phyloP scores from a whole-genome alignment of 1,140 invertebrate genomes.

The Brachionus rotundiformis region DNA sequence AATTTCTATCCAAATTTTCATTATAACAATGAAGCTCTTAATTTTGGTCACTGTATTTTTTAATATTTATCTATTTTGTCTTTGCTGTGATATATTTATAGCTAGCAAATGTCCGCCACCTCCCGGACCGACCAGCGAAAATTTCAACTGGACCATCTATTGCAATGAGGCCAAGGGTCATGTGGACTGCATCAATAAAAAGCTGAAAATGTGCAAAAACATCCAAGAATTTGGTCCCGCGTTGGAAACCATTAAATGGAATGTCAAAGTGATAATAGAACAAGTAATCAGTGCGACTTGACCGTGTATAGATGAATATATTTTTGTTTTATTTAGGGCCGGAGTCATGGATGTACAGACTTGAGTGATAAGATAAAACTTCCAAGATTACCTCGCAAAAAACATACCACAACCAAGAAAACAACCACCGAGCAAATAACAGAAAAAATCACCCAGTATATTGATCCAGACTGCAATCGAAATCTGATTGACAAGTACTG shows the following conservation, averaged over 20 bases:
- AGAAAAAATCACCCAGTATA: background rate
- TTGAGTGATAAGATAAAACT: conserved; percentile 39
- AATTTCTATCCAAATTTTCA: background rate
- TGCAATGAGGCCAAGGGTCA: conserved; percentile 43
- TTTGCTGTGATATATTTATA: conserved; percentile 48
- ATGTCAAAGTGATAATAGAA: conserved; percentile 26
- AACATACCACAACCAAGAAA: conserved; percentile 34
- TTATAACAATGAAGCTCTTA: conserved; percentile 13
- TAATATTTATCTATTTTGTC: background rate
- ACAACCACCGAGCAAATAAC: background rate
- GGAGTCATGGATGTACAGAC: conserved; percentile 29
- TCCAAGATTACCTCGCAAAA: conserved; percentile 44
- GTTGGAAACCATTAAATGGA: conserved; percentile 49
- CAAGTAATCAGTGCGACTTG: conserved; percentile 38
- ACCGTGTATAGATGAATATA: too few relatives aligned
- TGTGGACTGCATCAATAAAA: conserved; percentile 51
- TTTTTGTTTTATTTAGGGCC: too few relatives aligned
- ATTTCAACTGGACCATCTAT: conserved; percentile 41
- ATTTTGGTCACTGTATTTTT: conserved; percentile 29
- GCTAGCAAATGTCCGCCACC: conserved; percentile 44
- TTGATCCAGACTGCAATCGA: conserved; percentile 36
- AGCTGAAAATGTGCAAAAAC: conserved; percentile 24
- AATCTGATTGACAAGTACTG: conserved; percentile 44
- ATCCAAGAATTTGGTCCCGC: conserved; percentile 50
- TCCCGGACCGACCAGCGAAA: background rate